Evolutionary conservation across 1,140 invertebrate genomes (phyloP).

Genomic region (Lepidurus apus): DNA sequence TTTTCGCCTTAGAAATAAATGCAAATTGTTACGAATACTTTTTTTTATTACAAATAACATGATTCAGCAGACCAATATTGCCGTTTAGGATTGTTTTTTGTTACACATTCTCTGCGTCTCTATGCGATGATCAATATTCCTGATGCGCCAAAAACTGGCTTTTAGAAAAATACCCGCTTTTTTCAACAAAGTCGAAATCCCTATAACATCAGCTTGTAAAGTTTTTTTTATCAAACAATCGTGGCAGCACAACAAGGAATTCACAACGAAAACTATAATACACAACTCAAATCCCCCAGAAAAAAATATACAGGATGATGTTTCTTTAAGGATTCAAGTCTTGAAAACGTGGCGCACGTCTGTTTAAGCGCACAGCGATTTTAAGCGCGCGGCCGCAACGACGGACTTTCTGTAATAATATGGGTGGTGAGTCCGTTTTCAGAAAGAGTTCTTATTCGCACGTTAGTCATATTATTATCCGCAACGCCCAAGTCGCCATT

Average conservation of each 20-base stretch:
- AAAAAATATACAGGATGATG: not conserved
- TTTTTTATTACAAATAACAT: too few species aligned
- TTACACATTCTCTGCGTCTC: not conserved
- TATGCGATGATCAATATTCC: not conserved
- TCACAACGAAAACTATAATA: slow-evolving; percentile 1
- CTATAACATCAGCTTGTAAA: not conserved
- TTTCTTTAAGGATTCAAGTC: slow-evolving; percentile 3
- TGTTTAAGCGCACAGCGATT: not conserved
- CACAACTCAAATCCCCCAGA: not conserved
- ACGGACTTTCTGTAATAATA: slow-evolving; percentile 20
- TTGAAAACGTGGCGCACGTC: not conserved
- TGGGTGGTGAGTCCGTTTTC: slow-evolving; percentile 17
- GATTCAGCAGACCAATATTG: not conserved
- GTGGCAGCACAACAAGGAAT: not conserved
- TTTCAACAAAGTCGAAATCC: not conserved
- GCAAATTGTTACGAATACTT: too few species aligned
- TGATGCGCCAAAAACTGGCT: not conserved
- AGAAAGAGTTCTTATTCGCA: slow-evolving; percentile 15
- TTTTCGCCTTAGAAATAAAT: too few species aligned
- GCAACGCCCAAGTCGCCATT: not conserved
- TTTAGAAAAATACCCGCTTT: slow-evolving; percentile 10
- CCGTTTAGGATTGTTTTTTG: not conserved
- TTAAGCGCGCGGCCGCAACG: slow-evolving; percentile 8
- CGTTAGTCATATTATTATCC: not conserved
- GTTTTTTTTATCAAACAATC: not conserved